Percentiles rank a stretch among this genome's conserved stretches.
Conservation (phyloP, 2,797 vertebrate genomes). For the Xenopus petersii region DNA sequence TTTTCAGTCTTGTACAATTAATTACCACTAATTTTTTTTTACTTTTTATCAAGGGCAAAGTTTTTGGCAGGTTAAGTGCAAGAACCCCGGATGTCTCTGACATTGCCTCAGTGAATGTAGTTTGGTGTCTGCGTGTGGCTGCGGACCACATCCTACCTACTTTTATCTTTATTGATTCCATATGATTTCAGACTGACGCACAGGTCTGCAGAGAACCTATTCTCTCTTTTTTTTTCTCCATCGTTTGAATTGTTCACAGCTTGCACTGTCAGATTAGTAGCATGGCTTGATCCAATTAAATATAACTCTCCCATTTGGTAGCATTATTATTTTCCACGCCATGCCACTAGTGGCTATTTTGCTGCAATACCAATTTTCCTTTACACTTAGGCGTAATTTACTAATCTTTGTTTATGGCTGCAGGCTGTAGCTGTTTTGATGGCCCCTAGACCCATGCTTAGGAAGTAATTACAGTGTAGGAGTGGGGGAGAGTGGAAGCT, state of each 20-base stretch:
- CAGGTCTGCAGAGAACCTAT: conserved; percentile 53
- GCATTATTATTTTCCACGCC: conserved; percentile 80
- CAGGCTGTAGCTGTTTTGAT: conserved; percentile 45
- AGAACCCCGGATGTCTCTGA: no score
- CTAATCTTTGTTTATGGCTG: conserved; percentile 53
- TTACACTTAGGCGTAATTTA: conserved; percentile 48
- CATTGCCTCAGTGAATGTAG: not conserved
- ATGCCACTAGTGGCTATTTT: conserved; percentile 63
- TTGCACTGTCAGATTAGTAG: conserved; percentile 74
- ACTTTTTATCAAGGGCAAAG: no score
- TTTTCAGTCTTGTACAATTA: no score
- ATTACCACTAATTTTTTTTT: no score
- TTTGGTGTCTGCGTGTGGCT: conserved; percentile 52
- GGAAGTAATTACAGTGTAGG: conserved; percentile 55
- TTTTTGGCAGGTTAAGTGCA: no score
- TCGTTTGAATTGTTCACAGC: conserved; percentile 72
- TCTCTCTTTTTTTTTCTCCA: not conserved
- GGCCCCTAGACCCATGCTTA: conserved; percentile 51
- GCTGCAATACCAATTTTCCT: conserved; percentile 62
- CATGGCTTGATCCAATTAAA: conserved; percentile 83
- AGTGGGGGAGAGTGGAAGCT: conserved; percentile 51
- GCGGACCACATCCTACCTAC: conserved; percentile 52
- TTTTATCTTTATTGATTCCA: conserved; percentile 64
- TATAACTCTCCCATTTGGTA: conserved; percentile 82
- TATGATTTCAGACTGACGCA: conserved; percentile 56